Percentiles rank a stretch among this genome's conserved stretches.
phyloP scores from a whole-genome alignment of 2,113 vertebrate genomes.

The Megaceryle torquata region DNA sequence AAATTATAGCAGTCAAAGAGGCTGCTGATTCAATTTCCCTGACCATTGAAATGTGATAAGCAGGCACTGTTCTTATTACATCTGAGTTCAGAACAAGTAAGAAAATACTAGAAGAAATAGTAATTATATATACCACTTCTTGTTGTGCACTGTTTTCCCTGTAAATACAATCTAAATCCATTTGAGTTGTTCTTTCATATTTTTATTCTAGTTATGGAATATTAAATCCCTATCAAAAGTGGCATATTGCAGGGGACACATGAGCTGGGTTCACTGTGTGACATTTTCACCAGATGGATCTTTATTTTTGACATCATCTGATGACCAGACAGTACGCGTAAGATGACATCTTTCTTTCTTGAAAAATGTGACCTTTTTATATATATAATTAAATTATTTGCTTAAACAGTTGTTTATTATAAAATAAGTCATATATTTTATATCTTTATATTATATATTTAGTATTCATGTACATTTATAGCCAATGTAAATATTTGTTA shows the following conservation, averaged over 20 bases:
- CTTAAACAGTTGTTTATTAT: not conserved
- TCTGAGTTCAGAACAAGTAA: not conserved
- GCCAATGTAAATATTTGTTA: not conserved
- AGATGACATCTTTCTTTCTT: slow-evolving; percentile 32
- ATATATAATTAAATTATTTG: not conserved
- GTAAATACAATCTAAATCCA: not conserved
- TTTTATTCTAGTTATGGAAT: slow-evolving; percentile 87
- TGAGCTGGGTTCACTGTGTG: slow-evolving; percentile 93
- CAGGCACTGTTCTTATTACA: not conserved
- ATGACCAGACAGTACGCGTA: slow-evolving; percentile 93
- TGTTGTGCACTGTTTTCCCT: not conserved
- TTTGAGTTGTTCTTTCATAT: not conserved
- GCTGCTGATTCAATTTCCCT: not conserved
- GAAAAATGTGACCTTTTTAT: not conserved
- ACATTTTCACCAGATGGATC: slow-evolving; percentile 90
- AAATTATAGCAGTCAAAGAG: not conserved
- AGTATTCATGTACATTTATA: not conserved
- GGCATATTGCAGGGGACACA: slow-evolving; percentile 91
- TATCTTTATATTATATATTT: not conserved
- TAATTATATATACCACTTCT: not conserved
- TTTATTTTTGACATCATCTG: slow-evolving; percentile 91
- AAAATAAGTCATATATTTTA: not conserved
- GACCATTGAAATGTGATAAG: not conserved
- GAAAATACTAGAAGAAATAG: not conserved
- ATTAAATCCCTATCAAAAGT: slow-evolving; percentile 84